Evolutionary conservation across 2,888 invertebrate genomes (phyloP), one percentile per base, ranked within the genome.

Genomic region (Leucophenga maculata): DNA sequence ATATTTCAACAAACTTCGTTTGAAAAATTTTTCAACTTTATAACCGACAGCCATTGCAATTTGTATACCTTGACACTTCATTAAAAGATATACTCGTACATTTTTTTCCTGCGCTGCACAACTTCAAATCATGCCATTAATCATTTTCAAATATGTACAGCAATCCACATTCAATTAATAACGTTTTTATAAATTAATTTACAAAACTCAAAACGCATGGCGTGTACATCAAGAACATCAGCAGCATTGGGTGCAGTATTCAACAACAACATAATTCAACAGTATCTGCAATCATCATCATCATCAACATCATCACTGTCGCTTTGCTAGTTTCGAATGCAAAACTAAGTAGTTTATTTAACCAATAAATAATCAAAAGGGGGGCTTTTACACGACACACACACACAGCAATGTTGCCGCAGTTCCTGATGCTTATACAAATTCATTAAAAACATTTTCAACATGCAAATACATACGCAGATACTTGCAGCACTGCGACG

Each of bases 281-380:
- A 50, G 50, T 18, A 50, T n/a, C 50, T n/a, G 6, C 1, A 50
- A 4, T 8, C 50, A 8, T 14, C 50, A 50, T n/a, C n/a, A 50
- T 14, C 50, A 11, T 14, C 18, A 50, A 2, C 46, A n/a, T 46
- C 14, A 46, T 13, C 46, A 46, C 6, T 46, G 46, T 13, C 46
- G 50, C 50, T n/a, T 44, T 32, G 32, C 16, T 32, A 39, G 16
- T 60, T 60, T 9, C 18, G 18, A 60, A 44, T 44, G 60, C 39
- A 60, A 64, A 64, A 46, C 46, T 64, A 64, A 64, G 62, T 64
- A 64, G 46, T 64, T 64, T 64, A 48, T 64, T 64, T 64, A 20
- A 32, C 46, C 62, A 64, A 64, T 64, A 64, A 64, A 64, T 64
- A 64, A 64, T 64, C 48, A 64, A 64, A 64, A 39, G 3, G 62